Evolutionary conservation across 2,113 vertebrate species (phyloP).

Genomic region (Psittacula cyanocephala): DNA sequence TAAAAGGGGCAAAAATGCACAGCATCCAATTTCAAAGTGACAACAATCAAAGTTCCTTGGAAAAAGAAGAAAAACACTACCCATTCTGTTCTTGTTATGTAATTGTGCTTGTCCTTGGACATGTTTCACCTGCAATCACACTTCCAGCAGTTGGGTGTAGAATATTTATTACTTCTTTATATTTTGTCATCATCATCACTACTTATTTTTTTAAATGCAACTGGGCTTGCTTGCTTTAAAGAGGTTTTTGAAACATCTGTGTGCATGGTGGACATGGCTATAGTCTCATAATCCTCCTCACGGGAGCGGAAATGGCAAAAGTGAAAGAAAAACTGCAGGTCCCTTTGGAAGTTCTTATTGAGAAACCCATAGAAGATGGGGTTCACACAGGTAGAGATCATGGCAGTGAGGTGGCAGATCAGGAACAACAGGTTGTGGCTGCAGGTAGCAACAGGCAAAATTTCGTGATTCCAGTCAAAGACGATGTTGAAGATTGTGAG

Average conservation of each 20-base stretch:
- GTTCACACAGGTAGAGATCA: slow-evolving; percentile 89
- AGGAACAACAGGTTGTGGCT: slow-evolving; percentile 86
- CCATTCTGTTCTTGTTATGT: neutral
- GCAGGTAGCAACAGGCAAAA: slow-evolving; percentile 76
- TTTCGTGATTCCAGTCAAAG: slow-evolving; percentile 87
- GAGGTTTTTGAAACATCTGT: slow-evolving; percentile 88
- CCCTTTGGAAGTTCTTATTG: slow-evolving; percentile 90
- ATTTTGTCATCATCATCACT: slow-evolving; percentile 69
- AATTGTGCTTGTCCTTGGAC: slow-evolving; percentile 61
- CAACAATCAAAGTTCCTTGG: slow-evolving; percentile 5
- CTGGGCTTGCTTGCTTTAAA: slow-evolving; percentile 79
- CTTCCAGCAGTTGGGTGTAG: neutral
- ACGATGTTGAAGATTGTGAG: slow-evolving; percentile 88
- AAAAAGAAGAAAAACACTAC: slow-evolving; percentile 5
- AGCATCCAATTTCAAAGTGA: neutral
- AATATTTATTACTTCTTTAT: slow-evolving; percentile 35
- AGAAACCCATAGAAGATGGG: slow-evolving; percentile 90
- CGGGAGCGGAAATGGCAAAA: slow-evolving; percentile 81
- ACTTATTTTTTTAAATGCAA: slow-evolving; percentile 73
- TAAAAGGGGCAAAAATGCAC: slow-evolving; percentile 24
- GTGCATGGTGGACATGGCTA: slow-evolving; percentile 90
- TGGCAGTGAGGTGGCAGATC: slow-evolving; percentile 86
- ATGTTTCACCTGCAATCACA: neutral
- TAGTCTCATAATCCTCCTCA: slow-evolving; percentile 88
- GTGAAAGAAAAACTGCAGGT: slow-evolving; percentile 83